Conservation (phyloP, 2,797 vertebrate genomes). For the Ctenopoma multispine region DNA sequence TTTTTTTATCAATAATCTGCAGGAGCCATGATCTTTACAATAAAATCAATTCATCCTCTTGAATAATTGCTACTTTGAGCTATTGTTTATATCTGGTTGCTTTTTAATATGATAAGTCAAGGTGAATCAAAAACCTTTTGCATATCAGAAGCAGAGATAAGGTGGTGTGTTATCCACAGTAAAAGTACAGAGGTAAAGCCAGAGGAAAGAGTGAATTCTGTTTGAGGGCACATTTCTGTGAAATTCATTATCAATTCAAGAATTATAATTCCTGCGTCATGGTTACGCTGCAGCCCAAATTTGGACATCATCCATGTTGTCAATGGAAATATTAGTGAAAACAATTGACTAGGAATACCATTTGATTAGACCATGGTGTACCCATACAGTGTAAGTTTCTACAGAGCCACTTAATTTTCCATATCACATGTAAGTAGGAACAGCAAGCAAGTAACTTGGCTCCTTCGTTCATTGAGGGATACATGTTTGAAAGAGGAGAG, state of each 20-base stretch:
- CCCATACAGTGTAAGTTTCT: too few species aligned
- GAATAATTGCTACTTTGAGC: too few species aligned
- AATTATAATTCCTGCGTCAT: not conserved
- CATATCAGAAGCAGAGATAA: not conserved
- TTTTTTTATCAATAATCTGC: too few species aligned
- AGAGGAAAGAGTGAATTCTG: not conserved
- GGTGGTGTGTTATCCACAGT: not conserved
- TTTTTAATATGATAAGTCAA: not conserved
- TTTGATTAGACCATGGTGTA: not conserved
- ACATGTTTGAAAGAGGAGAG: not conserved
- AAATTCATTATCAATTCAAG: not conserved
- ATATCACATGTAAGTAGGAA: not conserved
- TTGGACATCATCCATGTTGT: not conserved
- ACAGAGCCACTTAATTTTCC: not conserved
- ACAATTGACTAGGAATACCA: not conserved
- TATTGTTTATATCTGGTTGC: not conserved
- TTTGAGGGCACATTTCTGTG: not conserved
- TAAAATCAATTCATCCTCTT: too few species aligned
- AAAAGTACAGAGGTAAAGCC: not conserved
- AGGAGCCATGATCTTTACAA: too few species aligned
- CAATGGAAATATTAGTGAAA: not conserved
- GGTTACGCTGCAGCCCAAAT: not conserved
- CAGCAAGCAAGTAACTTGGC: not conserved
- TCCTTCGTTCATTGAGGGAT: not conserved
- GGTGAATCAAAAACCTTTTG: not conserved